Conservation (phyloP, 2,113 vertebrate species). For the Deroptyus accipitrinus region DNA sequence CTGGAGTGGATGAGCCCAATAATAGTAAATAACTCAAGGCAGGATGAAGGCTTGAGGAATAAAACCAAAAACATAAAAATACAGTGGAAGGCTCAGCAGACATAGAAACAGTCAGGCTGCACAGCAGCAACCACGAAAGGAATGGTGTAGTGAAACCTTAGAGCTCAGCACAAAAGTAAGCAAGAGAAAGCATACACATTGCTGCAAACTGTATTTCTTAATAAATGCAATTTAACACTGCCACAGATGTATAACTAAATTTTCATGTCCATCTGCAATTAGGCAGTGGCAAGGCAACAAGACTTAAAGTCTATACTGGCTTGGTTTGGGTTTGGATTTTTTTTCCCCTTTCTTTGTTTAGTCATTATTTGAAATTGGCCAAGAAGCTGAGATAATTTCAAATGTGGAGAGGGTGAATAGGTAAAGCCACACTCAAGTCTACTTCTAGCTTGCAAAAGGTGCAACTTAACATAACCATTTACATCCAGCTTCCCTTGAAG, state of each 20-base stretch:
- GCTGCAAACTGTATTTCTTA: neutral
- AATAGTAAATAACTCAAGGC: neutral
- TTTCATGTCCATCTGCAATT: neutral
- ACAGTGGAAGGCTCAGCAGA: neutral
- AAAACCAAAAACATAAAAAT: neutral
- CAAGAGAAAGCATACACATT: neutral
- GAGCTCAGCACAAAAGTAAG: neutral
- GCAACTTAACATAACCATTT: neutral
- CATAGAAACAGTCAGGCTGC: neutral
- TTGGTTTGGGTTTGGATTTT: neutral
- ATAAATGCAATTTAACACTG: neutral
- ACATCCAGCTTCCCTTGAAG: neutral
- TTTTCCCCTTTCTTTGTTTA: neutral
- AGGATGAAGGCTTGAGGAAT: neutral
- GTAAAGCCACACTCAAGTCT: neutral
- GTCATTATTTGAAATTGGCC: neutral
- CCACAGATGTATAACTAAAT: neutral
- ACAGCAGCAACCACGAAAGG: neutral
- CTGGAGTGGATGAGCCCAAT: neutral
- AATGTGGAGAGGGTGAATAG: neutral
- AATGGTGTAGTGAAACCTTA: neutral
- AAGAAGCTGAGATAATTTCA: neutral
- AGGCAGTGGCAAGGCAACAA: neutral
- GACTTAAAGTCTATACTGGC: neutral
- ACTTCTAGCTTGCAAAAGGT: neutral